Base-by-base conservation (phyloP, 1,140 invertebrate genomes). In the Samia ricini region DNA sequence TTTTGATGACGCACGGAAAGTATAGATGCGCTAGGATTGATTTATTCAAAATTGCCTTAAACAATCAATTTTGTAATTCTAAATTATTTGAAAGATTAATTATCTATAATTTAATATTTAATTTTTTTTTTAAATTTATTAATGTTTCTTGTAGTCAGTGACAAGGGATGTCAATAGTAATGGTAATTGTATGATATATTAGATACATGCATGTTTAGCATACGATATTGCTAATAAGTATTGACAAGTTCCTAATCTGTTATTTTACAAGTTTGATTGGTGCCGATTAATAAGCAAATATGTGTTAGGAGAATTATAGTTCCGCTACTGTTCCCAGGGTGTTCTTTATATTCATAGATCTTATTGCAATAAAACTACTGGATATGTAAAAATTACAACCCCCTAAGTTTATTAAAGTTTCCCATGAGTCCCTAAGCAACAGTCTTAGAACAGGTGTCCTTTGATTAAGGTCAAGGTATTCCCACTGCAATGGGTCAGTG, bases 391-490 rank as follows among this genome's bases (percentile, higher is more conserved):
- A 52, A 23, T 52, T 22, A 49, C 54, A 15, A 15, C 50, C 62
- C 54, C 58, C 59, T 61, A 61, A 60, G n/a, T 20, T 21, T 57
- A 57, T 20, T 22, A 48, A 63, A 21, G 48, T 68, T 88, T 86
- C 83, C 77, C 85, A 88, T 86, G 81, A 83, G 81, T 83, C 79
- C 77, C 76, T 65, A 70, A 79, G 77, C 64, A 78, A 69, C 68
- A 33, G 75, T 65, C 66, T 72, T 68, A 59, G 68, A 72, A 80
- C 84, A 88, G 83, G 84, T 87, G 84, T 60, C 68, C 68, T 29
- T 60, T 72, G 76, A 83, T 79, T 79, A 88, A 88, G 85, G 84
- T 85, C 83, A 83, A 83, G 83, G 71, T 76, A 74, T 85, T 85
- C 85, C 75, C 83, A 88, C 54, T 72, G 82, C 67, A 68, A 82